These are phyloP conservation scores for Adelognathus sp. DNA, from an alignment of 2,888 invertebrate species.

Conservation along the genomic window DNA sequence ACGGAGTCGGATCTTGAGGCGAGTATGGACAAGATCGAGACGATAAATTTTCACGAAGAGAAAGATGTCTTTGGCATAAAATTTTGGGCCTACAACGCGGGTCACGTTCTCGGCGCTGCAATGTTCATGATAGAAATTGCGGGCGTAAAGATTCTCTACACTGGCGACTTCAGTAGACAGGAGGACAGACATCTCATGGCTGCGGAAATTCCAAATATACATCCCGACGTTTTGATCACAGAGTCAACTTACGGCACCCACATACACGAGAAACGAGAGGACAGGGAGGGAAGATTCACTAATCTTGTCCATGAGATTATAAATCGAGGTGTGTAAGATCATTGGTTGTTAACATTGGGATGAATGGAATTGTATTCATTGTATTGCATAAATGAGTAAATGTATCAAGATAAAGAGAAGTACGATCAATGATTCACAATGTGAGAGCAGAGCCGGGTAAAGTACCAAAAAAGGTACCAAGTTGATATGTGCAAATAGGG, in stretches of 20 bases:
- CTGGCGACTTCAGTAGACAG: constrained; percentile 99
- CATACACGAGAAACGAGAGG: constrained; percentile 98
- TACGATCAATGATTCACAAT: too few relatives aligned
- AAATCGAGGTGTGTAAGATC: too few relatives aligned
- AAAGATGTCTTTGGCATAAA: constrained; percentile 97
- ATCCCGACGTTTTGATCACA: constrained; percentile 98
- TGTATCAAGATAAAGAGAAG: too few relatives aligned
- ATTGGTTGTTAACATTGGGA: too few relatives aligned
- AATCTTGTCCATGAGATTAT: constrained; percentile 97
- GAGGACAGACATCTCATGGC: constrained; percentile 99
- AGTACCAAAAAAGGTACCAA: too few relatives aligned
- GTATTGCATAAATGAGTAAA: too few relatives aligned
- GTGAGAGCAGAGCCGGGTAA: too few relatives aligned
- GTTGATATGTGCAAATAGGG: too few relatives aligned
- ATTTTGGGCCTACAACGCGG: constrained; percentile 99
- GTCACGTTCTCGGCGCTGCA: constrained; percentile 99
- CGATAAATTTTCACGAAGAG: constrained; percentile 98
- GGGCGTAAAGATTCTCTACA: constrained; percentile 96
- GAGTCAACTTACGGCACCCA: constrained; percentile 99
- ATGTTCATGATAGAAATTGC: constrained; percentile 99
- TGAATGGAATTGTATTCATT: too few relatives aligned
- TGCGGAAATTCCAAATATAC: constrained; percentile 97
- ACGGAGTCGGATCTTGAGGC: constrained; percentile 98
- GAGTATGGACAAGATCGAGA: constrained; percentile 99
- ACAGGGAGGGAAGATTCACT: constrained; percentile 97